Conservation (phyloP, 2,797 vertebrate species). For the Gallinago stenura region DNA sequence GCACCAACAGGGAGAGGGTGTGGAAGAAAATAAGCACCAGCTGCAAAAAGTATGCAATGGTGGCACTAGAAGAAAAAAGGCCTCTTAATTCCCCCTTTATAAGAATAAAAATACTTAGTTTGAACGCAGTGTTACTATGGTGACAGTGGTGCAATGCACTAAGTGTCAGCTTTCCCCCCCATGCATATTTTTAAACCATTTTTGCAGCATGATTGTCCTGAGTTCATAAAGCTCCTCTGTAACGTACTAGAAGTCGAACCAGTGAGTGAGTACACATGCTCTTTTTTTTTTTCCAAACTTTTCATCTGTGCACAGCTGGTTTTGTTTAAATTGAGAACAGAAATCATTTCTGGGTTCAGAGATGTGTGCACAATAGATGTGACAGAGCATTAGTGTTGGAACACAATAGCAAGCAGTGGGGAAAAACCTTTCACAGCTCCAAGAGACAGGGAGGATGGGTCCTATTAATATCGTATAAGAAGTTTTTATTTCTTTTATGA, state of each 20-base stretch:
- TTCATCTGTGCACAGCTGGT: background rate
- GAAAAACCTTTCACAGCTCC: background rate
- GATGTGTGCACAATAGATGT: background rate
- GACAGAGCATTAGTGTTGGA: background rate
- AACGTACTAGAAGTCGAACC: background rate
- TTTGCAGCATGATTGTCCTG: background rate
- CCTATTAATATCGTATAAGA: background rate
- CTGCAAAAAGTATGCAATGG: background rate
- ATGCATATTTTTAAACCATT: background rate
- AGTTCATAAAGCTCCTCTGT: background rate
- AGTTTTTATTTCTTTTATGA: background rate
- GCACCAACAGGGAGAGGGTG: constrained; percentile 22
- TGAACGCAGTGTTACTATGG: background rate
- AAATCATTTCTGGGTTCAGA: background rate
- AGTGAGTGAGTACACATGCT: background rate
- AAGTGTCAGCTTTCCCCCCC: background rate
- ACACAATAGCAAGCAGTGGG: background rate
- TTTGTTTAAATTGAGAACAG: background rate
- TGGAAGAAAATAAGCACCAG: constrained; percentile 37
- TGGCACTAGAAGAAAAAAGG: background rate
- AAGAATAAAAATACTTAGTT: constrained; percentile 8
- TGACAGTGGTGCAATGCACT: background rate
- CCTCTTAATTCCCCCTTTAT: background rate
- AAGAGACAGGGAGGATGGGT: background rate
- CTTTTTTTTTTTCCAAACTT: background rate